These are phyloP conservation scores for Mus spicilegus DNA, from an alignment of 2,113 vertebrate genomes.

Conservation along the genomic window DNA sequence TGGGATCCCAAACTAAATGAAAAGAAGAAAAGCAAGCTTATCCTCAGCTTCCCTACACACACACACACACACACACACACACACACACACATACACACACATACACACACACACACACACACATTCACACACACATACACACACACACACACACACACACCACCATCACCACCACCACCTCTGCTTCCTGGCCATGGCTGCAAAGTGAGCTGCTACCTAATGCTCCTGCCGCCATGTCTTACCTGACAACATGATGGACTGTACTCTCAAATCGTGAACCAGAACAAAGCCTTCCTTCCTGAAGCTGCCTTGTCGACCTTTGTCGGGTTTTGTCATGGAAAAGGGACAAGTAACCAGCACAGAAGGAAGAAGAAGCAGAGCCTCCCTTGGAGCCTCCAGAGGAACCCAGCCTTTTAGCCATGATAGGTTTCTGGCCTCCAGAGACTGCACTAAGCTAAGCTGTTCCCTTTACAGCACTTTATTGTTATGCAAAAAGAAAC, in stretches of 20 bases:
- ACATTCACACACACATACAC: too few species aligned
- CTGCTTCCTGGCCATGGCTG: not conserved
- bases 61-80: too few species aligned
- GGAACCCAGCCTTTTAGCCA: not conserved
- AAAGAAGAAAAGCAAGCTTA: not conserved
- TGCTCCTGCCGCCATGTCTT: not conserved
- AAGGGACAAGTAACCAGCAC: not conserved
- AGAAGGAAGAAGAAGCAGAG: not conserved
- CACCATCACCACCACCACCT: too few species aligned
- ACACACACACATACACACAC: too few species aligned
- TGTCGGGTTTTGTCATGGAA: not conserved
- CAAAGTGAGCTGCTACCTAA: not conserved
- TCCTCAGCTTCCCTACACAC: too few species aligned
- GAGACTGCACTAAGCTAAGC: not conserved
- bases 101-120: too few species aligned
- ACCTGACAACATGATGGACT: rapidly evolving
- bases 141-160: too few species aligned
- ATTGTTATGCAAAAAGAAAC: not conserved
- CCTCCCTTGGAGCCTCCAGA: not conserved
- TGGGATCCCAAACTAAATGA: not conserved
- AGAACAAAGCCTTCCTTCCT: not conserved
- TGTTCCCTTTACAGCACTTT: not conserved
- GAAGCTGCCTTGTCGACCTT: not conserved
- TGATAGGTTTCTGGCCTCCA: not conserved
- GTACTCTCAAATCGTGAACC: not conserved